These are phyloP conservation scores for Cantharis rufa DNA, from an alignment of 2,888 invertebrate genomes.

Conservation along the genomic window DNA sequence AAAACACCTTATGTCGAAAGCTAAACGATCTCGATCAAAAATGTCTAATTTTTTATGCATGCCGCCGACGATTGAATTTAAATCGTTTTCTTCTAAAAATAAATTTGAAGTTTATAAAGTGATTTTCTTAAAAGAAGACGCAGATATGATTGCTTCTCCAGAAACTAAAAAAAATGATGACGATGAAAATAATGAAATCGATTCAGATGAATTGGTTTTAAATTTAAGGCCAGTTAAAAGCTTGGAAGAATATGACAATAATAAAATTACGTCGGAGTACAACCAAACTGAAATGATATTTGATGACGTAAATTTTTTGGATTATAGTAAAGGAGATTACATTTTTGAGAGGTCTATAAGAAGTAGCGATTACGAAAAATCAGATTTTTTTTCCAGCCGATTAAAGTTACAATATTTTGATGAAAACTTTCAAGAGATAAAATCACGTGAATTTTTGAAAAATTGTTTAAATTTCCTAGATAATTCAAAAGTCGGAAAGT, in stretches of 20 bases:
- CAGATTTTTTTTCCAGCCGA: background rate
- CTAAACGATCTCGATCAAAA: background rate
- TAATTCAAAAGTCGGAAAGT: background rate
- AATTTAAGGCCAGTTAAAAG: constrained; percentile 2
- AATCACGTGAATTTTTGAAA: background rate
- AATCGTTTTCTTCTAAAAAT: background rate
- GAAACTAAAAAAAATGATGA: background rate
- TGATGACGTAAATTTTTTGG: background rate
- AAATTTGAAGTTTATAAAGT: background rate
- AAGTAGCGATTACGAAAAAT: background rate
- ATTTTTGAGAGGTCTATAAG: background rate
- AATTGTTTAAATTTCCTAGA: background rate
- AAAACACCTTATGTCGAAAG: background rate
- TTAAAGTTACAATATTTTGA: constrained; percentile 13
- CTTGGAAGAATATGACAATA: constrained; percentile 1
- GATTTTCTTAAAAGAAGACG: background rate
- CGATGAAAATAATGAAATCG: background rate
- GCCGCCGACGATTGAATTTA: background rate
- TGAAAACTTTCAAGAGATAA: constrained; percentile 23
- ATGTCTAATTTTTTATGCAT: background rate
- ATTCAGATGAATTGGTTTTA: background rate
- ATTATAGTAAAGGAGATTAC: background rate
- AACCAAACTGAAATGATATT: background rate
- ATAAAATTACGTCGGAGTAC: background rate
- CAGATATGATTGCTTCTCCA: background rate